These are phyloP conservation scores for Squalus acanthias DNA, from an alignment of 2,797 vertebrate genomes.

Conservation along the genomic window DNA sequence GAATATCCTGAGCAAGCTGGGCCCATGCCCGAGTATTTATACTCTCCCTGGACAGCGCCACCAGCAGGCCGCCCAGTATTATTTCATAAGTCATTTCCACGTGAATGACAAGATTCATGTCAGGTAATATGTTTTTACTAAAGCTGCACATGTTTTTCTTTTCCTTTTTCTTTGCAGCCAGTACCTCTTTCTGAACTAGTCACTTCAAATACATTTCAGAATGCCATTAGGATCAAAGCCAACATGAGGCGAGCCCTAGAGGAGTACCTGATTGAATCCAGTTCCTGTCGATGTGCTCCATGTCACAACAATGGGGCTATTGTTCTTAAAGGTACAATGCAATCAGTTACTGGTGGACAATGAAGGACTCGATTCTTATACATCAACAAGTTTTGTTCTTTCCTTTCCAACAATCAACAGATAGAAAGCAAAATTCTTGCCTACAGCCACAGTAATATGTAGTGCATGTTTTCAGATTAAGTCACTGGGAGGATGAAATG, in stretches of 20 bases:
- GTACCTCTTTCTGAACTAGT: conserved; percentile 77
- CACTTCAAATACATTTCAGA: conserved; percentile 63
- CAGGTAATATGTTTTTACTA: not conserved
- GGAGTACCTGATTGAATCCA: conserved; percentile 72
- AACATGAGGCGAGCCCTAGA: conserved; percentile 73
- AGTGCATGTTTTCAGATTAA: not conserved
- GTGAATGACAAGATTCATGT: too few species aligned
- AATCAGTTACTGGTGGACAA: not conserved
- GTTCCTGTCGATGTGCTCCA: conserved; percentile 72
- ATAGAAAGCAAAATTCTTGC: not conserved
- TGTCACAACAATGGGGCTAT: conserved; percentile 79
- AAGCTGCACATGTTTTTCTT: not conserved
- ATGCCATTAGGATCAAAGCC: conserved; percentile 59
- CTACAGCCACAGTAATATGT: not conserved
- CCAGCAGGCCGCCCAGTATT: too few species aligned
- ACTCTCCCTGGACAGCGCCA: too few species aligned
- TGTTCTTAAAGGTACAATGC: conserved; percentile 69
- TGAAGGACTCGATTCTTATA: not conserved
- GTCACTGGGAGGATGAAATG: not conserved
- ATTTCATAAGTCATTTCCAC: too few species aligned
- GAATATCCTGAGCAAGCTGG: too few species aligned
- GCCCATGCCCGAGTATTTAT: too few species aligned
- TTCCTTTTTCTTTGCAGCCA: conserved; percentile 53
- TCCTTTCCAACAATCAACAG: not conserved
- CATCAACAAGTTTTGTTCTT: not conserved